Base-by-base conservation (phyloP, 2,113 vertebrate genomes). In the Raja brachyura region DNA sequence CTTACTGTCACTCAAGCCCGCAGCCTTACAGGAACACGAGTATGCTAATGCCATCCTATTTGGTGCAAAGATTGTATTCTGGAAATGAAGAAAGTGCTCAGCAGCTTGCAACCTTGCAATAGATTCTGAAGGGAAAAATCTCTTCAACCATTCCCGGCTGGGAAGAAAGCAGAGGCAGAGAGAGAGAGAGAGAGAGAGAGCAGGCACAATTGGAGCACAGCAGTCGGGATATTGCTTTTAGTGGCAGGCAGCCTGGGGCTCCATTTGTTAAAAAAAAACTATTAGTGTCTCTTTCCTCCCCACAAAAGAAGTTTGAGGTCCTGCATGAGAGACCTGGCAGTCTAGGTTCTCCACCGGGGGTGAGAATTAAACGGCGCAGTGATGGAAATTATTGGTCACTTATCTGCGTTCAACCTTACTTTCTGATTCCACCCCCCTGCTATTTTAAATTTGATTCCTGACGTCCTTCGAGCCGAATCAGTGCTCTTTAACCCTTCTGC, bases 1-100 rank as follows among this genome's bases (percentile, higher is more conserved):
- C 96, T 96, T 96, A 94, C 96, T 94, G 93, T 68, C 81, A 95
- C 93, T 96, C 95, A 97, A 97, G 97, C 96, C 95, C 95, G 96
- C 95, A 95, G 93, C 93, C 93, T 94, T 90, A 85, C 88, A 90
- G 94, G 94, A 92, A 92, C 90, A 95, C 94, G 93, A 78, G 93
- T 92, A 94, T 94, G 93, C 94, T 90, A 94, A 94, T 93, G 93
- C 93, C 93, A 94, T 93, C 54, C 94, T 61, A 93, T 93, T 94
- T 48, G 70, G 66, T 73, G 90, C 66, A 92, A 92, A 92, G 63
- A 92, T 74, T 92, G 90, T 73, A 92, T 73, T 92, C 90, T 92
- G 83, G 54, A 90, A 90, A n/a, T 33, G 85, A 59, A 20, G 66
- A 92, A 48, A 92, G 90, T 92, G 90, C 66, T 92, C 33, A 70